Conservation (phyloP, 2,888 invertebrate genomes). For the Phengaris alcon region DNA sequence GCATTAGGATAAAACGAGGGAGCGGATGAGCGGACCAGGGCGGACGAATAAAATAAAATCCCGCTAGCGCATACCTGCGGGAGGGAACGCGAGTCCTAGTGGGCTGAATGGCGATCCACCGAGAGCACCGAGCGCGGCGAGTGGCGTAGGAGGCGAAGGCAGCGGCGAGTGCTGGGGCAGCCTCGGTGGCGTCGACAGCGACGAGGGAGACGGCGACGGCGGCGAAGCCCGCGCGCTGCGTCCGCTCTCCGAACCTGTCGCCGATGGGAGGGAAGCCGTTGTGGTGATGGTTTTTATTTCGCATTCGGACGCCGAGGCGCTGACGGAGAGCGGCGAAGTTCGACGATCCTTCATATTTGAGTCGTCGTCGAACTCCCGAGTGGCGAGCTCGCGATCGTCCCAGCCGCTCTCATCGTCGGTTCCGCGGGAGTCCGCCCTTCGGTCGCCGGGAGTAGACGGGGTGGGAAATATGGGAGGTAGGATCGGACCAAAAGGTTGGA, state of each 20-base stretch:
- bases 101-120: constrained; percentile 93
- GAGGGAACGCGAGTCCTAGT: constrained; percentile 90
- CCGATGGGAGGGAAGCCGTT: constrained; percentile 82
- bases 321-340: constrained; percentile 84
- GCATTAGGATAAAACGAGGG: constrained; percentile 59
- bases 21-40: constrained; percentile 79
- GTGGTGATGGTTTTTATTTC: constrained; percentile 87
- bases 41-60: constrained; percentile 75
- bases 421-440: constrained; percentile 81
- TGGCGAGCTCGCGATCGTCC: constrained; percentile 81
- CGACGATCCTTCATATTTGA: constrained; percentile 75
- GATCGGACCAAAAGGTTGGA: constrained; percentile 77
- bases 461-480: constrained; percentile 81
- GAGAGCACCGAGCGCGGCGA: constrained; percentile 90
- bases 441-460: constrained; percentile 82
- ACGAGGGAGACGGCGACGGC: constrained; percentile 79
- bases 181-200: constrained; percentile 77
- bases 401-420: constrained; percentile 83
- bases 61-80: constrained; percentile 85
- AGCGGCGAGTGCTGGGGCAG: constrained; percentile 81
- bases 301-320: constrained; percentile 88
- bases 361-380: constrained; percentile 84
- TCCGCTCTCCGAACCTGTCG: constrained; percentile 77
- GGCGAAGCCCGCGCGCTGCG: constrained; percentile 77
- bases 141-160: constrained; percentile 86